Evolutionary conservation across 2,113 vertebrate genomes (phyloP).

Genomic region (Protomyctophum bolini): DNA sequence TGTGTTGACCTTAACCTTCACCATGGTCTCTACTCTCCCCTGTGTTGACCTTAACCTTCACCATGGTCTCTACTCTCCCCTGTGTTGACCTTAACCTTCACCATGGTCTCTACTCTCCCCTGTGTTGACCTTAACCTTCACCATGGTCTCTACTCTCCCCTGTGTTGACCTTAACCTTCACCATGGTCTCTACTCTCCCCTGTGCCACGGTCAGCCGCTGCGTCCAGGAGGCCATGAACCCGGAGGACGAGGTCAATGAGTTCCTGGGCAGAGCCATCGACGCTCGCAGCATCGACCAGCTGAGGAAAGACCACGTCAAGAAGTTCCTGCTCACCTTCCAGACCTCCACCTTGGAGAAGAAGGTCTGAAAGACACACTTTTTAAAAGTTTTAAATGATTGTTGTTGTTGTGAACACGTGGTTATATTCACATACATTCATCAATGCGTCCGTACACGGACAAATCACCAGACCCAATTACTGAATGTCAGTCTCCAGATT

Average conservation of each 20-base stretch:
- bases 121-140: too few species aligned
- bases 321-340: constrained; percentile 96
- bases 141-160: background rate
- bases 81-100: too few species aligned
- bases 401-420: too few species aligned
- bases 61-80: background rate
- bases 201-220: constrained; percentile 78
- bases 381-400: too few species aligned
- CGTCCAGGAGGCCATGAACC: constrained; percentile 92
- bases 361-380: constrained; percentile 73
- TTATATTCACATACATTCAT: too few species aligned
- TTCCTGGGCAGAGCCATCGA: constrained; percentile 95
- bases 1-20: background rate
- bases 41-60: background rate
- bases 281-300: constrained; percentile 94
- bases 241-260: constrained; percentile 94
- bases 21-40: background rate
- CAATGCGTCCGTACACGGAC: too few species aligned
- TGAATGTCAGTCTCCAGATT: too few species aligned
- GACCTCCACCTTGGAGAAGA: constrained; percentile 92
- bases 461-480: too few species aligned
- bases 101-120: background rate
- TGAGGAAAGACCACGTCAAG: constrained; percentile 95
- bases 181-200: background rate
- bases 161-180: background rate